A percentile compares a stretch with the other conserved stretches of the same genome.
Conservation (phyloP, 2,113 vertebrate species). For the Lampris megalopsis region DNA sequence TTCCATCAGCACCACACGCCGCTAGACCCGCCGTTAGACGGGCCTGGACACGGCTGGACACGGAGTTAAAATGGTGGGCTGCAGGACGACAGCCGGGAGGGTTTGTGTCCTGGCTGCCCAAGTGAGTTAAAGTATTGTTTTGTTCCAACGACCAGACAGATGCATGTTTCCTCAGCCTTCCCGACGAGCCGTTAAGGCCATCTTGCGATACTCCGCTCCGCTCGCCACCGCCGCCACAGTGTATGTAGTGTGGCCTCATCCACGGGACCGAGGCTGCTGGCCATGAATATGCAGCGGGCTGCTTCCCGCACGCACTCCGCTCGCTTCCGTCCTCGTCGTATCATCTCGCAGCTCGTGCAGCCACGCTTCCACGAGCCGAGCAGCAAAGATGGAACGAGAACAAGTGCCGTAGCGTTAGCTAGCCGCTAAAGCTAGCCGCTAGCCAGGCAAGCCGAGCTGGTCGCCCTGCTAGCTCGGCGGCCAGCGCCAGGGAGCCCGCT, state of each 20-base stretch:
- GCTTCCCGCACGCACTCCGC: no score
- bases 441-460: slow-evolving; percentile 32
- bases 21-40: slow-evolving; percentile 51
- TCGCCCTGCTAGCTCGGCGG: slow-evolving; percentile 62
- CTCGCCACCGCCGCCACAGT: no score
- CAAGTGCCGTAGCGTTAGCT: slow-evolving; percentile 74
- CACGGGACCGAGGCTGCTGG: no score
- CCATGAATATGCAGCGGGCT: no score
- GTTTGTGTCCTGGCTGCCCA: slow-evolving; percentile 37
- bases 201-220: background rate
- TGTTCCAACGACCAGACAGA: slow-evolving; percentile 51
- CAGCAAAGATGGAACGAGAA: slow-evolving; percentile 52
- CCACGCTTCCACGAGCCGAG: background rate
- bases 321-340: no score
- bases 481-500: slow-evolving; percentile 71
- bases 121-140: slow-evolving; percentile 49
- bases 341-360: no score
- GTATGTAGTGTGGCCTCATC: no score
- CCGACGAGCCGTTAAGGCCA: slow-evolving; percentile 38
- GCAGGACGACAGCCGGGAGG: slow-evolving; percentile 44
- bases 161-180: slow-evolving; percentile 55
- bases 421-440: slow-evolving; percentile 68
- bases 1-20: slow-evolving; percentile 59
- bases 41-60: slow-evolving; percentile 47
- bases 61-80: slow-evolving; percentile 71